Conservation (phyloP, 1,140 invertebrate species). For the Apolygus lucorum region DNA sequence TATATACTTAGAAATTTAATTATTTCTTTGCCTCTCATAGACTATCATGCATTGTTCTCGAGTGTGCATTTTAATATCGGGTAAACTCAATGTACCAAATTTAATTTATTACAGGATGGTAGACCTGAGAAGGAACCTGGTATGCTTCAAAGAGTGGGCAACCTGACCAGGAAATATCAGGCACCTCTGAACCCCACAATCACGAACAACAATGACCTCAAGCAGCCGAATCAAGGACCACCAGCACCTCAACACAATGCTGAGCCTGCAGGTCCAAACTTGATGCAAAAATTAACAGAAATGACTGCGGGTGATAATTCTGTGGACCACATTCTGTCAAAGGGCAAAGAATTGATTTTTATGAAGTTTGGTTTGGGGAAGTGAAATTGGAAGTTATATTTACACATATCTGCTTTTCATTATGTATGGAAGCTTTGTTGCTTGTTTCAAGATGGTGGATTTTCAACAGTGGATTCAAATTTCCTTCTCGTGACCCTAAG, state of each 20-base stretch:
- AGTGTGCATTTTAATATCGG: no score
- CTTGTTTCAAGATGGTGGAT: background rate
- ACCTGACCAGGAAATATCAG: constrained; percentile 21
- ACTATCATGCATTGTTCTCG: no score
- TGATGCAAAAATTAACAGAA: constrained; percentile 73
- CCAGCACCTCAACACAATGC: constrained; percentile 19
- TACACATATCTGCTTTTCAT: constrained; percentile 19
- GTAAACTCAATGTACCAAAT: background rate
- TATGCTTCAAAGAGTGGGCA: background rate
- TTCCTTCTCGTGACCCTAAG: background rate
- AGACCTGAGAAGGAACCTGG: constrained; percentile 11
- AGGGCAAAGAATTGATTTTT: constrained; percentile 82
- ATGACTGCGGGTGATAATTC: constrained; percentile 60
- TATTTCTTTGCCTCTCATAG: no score
- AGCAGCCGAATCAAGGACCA: constrained; percentile 28
- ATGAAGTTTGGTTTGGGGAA: constrained; percentile 82
- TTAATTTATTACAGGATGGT: constrained; percentile 12
- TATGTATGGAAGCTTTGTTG: background rate
- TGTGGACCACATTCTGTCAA: constrained; percentile 58
- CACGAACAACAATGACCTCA: background rate
- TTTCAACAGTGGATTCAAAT: no score
- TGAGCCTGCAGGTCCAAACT: constrained; percentile 47
- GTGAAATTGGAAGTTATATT: constrained; percentile 44
- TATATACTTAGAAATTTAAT: no score
- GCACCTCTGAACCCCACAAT: constrained; percentile 14